A percentile compares a stretch with the other conserved stretches of the same genome.
Conservation (phyloP, 1,140 invertebrate genomes). For the Scaptomyza montana region DNA sequence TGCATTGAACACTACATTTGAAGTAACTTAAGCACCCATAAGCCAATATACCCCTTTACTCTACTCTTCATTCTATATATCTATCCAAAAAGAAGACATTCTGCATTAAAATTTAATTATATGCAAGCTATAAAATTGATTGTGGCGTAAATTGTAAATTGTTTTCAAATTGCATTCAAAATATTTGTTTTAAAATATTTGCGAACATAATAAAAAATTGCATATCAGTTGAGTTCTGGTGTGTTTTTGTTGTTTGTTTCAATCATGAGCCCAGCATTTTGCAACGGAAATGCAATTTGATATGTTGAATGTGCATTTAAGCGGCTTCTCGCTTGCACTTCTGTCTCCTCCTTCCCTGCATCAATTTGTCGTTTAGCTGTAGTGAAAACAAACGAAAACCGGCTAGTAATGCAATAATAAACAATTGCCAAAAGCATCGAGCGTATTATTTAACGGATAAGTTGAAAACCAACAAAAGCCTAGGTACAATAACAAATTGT, state of each 20-base stretch:
- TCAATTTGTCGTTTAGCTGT: neutral
- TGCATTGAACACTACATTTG: too few species aligned
- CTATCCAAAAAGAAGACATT: too few species aligned
- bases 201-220: conserved; percentile 65
- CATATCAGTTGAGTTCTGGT: conserved; percentile 27
- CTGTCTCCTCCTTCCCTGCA: neutral
- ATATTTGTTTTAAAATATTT: conserved; percentile 60
- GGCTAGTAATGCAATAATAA: conserved; percentile 52
- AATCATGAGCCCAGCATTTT: conserved; percentile 43
- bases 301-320: conserved; percentile 47
- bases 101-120: neutral
- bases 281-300: conserved; percentile 54
- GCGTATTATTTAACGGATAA: conserved; percentile 21
- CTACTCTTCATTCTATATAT: too few species aligned
- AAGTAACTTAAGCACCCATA: too few species aligned
- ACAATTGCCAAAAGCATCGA: conserved; percentile 20
- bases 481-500: conserved; percentile 26
- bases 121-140: neutral
- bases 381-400: conserved; percentile 23
- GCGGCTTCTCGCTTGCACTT: neutral
- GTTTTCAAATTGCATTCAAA: conserved; percentile 61
- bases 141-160: conserved; percentile 7
- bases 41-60: too few species aligned
- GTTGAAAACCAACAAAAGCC: conserved; percentile 35
- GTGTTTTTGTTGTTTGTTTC: conserved; percentile 34